phyloP scores from a whole-genome alignment of 1,140 invertebrate genomes.

The Orchesella cincta region DNA sequence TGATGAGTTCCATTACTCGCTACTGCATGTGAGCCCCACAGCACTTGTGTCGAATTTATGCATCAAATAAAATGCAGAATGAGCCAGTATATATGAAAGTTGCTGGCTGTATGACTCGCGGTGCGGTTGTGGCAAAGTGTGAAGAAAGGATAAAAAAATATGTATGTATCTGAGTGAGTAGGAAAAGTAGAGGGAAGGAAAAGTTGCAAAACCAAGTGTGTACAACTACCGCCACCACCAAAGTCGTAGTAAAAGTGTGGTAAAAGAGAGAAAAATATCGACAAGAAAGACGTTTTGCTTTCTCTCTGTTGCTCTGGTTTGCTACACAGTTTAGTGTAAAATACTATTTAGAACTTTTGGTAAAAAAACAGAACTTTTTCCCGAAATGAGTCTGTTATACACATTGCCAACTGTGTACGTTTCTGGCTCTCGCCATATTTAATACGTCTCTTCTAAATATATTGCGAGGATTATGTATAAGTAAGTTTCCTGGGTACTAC shows the following conservation, averaged over 20 bases:
- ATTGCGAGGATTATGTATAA: too few species aligned
- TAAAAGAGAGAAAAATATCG: neutral
- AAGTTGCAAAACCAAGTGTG: neutral
- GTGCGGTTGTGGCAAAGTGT: too few species aligned
- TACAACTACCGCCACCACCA: neutral
- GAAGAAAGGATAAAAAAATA: neutral
- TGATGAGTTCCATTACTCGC: constrained; percentile 13
- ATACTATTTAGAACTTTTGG: too few species aligned
- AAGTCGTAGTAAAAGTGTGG: neutral
- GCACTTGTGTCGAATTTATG: constrained; percentile 13
- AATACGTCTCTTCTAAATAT: too few species aligned
- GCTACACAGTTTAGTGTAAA: too few species aligned
- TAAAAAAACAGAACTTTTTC: too few species aligned
- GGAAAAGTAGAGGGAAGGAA: neutral
- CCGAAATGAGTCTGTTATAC: too few species aligned
- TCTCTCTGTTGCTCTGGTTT: neutral
- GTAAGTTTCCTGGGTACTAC: too few species aligned
- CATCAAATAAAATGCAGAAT: constrained; percentile 14
- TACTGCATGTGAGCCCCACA: constrained; percentile 3
- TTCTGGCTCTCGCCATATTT: too few species aligned
- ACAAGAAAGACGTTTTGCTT: neutral
- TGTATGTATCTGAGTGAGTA: neutral
- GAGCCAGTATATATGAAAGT: neutral
- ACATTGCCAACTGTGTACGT: too few species aligned
- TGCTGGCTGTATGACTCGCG: too few species aligned